Evolutionary conservation across 2,888 invertebrate genomes (phyloP).

Genomic region (Caenorhabditis afra): DNA sequence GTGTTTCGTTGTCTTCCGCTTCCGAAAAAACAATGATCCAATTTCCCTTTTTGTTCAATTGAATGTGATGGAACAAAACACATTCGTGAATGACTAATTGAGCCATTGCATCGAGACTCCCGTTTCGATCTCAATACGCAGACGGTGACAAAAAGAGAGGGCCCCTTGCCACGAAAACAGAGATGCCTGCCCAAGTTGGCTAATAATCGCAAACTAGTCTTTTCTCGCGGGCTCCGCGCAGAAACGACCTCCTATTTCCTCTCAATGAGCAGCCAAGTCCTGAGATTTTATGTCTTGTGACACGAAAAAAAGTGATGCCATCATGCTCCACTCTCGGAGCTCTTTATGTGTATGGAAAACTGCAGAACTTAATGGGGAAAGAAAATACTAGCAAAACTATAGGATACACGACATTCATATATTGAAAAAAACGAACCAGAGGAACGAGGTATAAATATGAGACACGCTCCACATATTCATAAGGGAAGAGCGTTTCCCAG

Average conservation of each 20-base stretch:
- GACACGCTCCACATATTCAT: slow-evolving; percentile 46
- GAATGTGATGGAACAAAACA: background rate
- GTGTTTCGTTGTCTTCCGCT: background rate
- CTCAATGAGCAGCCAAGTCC: slow-evolving; percentile 1
- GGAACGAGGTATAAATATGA: slow-evolving; percentile 54
- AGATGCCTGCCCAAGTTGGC: background rate
- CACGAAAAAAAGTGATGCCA: background rate
- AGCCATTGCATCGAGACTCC: background rate
- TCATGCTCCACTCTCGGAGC: background rate
- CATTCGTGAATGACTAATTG: slow-evolving; percentile 5
- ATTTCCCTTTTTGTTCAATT: background rate
- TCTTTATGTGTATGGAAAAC: slow-evolving; percentile 1
- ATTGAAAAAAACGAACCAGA: slow-evolving; percentile 40
- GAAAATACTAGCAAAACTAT: background rate
- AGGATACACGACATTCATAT: slow-evolving; percentile 15
- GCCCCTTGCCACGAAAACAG: background rate
- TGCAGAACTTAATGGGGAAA: background rate
- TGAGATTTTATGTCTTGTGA: background rate
- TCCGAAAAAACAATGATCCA: slow-evolving; percentile 1
- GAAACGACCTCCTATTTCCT: slow-evolving; percentile 15
- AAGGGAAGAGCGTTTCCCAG: slow-evolving; percentile 36
- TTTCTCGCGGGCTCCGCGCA: background rate
- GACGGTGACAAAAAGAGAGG: background rate
- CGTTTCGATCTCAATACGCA: background rate
- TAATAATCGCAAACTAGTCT: slow-evolving; percentile 6